Evolutionary conservation across 2,113 vertebrate species (phyloP), one percentile per base, ranked within the genome.

Genomic region (Onychostoma macrolepis): DNA sequence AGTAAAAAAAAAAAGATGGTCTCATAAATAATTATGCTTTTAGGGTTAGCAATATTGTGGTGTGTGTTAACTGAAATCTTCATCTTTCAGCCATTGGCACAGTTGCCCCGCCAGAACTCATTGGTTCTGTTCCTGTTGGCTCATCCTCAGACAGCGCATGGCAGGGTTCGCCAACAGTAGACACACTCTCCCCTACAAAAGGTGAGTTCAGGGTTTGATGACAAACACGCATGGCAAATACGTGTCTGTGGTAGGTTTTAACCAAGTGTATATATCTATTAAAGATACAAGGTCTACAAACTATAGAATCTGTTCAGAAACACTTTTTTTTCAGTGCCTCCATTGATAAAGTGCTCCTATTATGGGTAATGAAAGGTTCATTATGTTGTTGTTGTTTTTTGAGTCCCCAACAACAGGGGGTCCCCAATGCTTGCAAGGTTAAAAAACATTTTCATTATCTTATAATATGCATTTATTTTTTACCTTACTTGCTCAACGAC

Each of bases 111-210:
- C 90, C 93, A 0, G 86, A 93, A 67, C 87, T 89, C 69, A 90
- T 89, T 74, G 91, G 89, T 48, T 92, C 92, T 0, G 87, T 90
- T 2, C 93, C 93, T 15, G 77, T 84, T 1, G 93, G 91, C 69
- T 94, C 94, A 38, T 85, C 89, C 79, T 95, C 94, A 21, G 94
- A 94, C 56, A 83, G 79, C 0, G 85, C 90, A 2, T 92, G 90
- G 87, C 89, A 83, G 90, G 86, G 86, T 36, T 82, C 85, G 69
- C 87, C 87, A 76, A 88, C 63, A 19, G 53, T 36, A 11, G 88
- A 86, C 21, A 79, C 90, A 8, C 6, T 30, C 36, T 92, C 90
- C 11, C 90, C 89, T 9, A 86, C 13, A 41, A 88, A 36, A 85
- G 92, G 94, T 95, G 76, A 85, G 83, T 56, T 63, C 11, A 28